These are phyloP conservation scores for Stegastes partitus DNA, from an alignment of 2,113 vertebrate genomes.

Conservation along the genomic window DNA sequence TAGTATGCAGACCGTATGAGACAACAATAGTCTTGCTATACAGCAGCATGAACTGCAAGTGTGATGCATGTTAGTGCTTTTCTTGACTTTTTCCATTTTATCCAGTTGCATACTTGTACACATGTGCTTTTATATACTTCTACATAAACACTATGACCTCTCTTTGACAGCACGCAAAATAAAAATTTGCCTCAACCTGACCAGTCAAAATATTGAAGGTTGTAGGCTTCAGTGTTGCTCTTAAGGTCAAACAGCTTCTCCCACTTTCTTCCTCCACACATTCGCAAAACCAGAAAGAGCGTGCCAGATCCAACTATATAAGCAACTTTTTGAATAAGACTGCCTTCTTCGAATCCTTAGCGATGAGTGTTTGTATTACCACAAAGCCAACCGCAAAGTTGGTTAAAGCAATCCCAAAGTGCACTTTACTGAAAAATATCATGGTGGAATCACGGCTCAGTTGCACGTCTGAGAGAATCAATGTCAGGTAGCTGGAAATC, in stretches of 20 bases:
- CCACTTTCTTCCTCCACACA: background rate
- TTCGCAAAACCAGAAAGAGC: background rate
- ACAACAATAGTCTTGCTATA: constrained; percentile 17
- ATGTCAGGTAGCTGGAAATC: too few species aligned
- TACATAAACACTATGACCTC: too few species aligned
- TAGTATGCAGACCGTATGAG: background rate
- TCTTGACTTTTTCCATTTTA: background rate
- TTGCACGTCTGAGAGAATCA: too few species aligned
- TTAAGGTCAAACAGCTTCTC: background rate
- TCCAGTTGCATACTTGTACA: background rate
- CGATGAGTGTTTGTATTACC: too few species aligned
- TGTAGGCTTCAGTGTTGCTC: background rate
- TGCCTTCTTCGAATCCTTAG: too few species aligned
- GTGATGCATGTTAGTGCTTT: background rate
- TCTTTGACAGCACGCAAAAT: background rate
- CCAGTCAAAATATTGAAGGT: background rate
- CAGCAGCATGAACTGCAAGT: background rate
- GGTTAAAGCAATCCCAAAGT: too few species aligned
- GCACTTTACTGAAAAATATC: too few species aligned
- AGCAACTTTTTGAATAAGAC: background rate
- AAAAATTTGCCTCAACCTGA: background rate
- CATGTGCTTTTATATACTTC: background rate
- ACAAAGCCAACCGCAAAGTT: too few species aligned
- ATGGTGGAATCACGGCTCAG: too few species aligned
- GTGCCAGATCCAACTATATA: background rate